Evolutionary conservation across 2,888 invertebrate species (phyloP).

Genomic region (Aproaerema taeniolella): DNA sequence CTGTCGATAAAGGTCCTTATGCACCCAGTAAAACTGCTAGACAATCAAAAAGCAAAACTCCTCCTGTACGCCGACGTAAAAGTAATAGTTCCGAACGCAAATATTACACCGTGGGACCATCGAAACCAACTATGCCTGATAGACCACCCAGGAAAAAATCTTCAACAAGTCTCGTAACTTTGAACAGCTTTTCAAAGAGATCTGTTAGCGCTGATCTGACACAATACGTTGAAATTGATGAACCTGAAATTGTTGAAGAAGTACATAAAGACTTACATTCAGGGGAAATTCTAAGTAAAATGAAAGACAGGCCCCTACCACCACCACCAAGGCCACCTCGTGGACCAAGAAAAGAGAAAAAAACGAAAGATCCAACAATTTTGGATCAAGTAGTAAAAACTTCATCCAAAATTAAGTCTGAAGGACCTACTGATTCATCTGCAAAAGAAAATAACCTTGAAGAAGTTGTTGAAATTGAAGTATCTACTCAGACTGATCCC

Average conservation of each 20-base stretch:
- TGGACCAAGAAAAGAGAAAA: constrained; percentile 62
- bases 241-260: constrained; percentile 73
- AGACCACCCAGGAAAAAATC: constrained; percentile 81
- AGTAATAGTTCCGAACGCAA: constrained; percentile 75
- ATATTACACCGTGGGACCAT: constrained; percentile 81
- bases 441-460: constrained; percentile 35
- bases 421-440: too few species aligned
- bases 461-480: constrained; percentile 80
- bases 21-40: constrained; percentile 78
- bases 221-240: constrained; percentile 80
- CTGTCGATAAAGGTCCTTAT: constrained; percentile 84
- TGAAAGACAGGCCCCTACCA: constrained; percentile 91
- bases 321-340: constrained; percentile 91
- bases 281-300: constrained; percentile 86
- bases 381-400: constrained; percentile 15
- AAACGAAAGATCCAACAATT: constrained; percentile 31
- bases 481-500: constrained; percentile 91
- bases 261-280: constrained; percentile 81
- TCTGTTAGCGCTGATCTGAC: constrained; percentile 62
- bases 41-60: constrained; percentile 74
- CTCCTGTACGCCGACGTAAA: constrained; percentile 59
- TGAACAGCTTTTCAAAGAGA: constrained; percentile 69
- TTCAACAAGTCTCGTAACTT: constrained; percentile 69
- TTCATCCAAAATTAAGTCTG: too few species aligned
- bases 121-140: constrained; percentile 72